Base-by-base conservation (phyloP, 2,888 invertebrate species). In the Heteropelma amictum region DNA sequence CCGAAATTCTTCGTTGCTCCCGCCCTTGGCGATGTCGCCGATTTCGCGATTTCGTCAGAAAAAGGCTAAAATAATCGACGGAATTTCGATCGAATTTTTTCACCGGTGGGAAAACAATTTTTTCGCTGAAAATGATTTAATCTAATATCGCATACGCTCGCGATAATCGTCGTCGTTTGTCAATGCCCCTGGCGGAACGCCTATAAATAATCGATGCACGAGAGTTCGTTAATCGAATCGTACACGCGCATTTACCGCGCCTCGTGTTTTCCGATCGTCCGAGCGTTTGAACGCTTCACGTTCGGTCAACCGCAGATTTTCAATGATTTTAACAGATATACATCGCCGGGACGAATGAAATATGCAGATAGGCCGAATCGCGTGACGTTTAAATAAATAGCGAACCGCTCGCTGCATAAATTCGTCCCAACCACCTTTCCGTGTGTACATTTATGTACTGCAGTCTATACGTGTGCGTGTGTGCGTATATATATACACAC, bases 281-380 rank as follows among this genome's bases (percentile, higher is more conserved):
- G 8, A 45, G 40, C 28, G 45, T 65, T 49, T 14, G 60, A 74
- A 61, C 60, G 49, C 49, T 54, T 33, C 33, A 19, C 56, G 70
- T 60, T 60, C 19, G 65, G 65, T 65, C 64, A 47, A 74, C 74
- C 74, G 47, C 74, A 49, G 65, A 70, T 74, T 65, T 35, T 61
- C 35, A 70, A 70, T 70, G 61, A 61, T 65, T 65, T n/a, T n/a
- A n/a, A n/a, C n/a, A n/a, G n/a, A n/a, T n/a, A n/a, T 65, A 74
- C 61, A 74, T 74, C 60, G 74, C 64, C 70, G 40, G 38, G 60
- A 35, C 54, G 65, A 65, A 70, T 65, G 70, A 74, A 74, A 70
- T 70, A 70, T 64, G 74, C 45, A 60, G 58, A 64, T 64, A 51
- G 3, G 40, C 53, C 30, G 51, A 12, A 51, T 69, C 60, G 40